Evolutionary conservation across 2,888 invertebrate species (phyloP).

Genomic region (Schizaphis graminum): DNA sequence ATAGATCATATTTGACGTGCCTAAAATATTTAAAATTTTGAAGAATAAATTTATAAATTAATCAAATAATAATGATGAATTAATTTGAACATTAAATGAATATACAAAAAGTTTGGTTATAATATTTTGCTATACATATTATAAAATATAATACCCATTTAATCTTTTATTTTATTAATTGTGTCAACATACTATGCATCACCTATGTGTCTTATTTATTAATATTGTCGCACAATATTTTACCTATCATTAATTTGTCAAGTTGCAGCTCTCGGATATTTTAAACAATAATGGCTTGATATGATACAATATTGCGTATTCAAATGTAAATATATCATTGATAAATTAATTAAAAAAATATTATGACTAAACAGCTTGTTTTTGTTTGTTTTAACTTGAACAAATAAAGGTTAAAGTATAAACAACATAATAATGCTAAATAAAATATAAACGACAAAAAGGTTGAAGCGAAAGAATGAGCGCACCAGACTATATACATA

Average conservation of each 20-base stretch:
- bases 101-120: neutral
- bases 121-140: neutral
- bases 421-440: neutral
- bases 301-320: neutral
- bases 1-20: neutral
- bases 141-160: neutral
- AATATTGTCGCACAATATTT: neutral
- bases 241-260: neutral
- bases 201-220: too few species aligned
- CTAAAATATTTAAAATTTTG: neutral
- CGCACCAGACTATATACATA: neutral
- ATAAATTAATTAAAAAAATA: neutral
- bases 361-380: neutral
- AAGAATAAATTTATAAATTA: neutral
- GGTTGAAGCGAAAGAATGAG: neutral
- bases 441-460: neutral
- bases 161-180: neutral
- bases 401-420: neutral
- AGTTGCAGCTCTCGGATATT: neutral
- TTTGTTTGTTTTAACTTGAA: neutral
- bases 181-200: too few species aligned
- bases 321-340: neutral
- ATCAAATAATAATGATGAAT: neutral
- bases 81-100: neutral
- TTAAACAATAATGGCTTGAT: neutral